A percentile compares a stretch with the other conserved stretches of the same genome.
Conservation (phyloP, 1,140 invertebrate genomes). For the Hycleus phaleratus region DNA sequence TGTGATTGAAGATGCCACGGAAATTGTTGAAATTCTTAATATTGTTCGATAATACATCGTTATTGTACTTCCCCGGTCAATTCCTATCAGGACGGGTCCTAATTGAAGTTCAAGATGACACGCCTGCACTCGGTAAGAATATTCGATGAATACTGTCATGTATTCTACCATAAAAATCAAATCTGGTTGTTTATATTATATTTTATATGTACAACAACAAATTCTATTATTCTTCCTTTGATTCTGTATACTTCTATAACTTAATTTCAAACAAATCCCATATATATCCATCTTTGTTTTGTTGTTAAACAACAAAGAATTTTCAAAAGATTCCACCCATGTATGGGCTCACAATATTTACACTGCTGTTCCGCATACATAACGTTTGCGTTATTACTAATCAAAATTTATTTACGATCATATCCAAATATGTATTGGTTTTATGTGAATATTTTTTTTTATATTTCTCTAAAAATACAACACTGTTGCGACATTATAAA, state of each 20-base stretch:
- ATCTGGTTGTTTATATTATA: slow-evolving; percentile 8
- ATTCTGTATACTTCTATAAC: slow-evolving; percentile 2
- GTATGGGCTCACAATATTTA: too few species aligned
- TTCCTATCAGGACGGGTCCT: slow-evolving; percentile 86
- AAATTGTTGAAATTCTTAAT: slow-evolving; percentile 90
- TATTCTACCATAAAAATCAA: slow-evolving; percentile 5
- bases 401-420: too few species aligned
- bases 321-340: too few species aligned
- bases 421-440: too few species aligned
- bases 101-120: slow-evolving; percentile 88
- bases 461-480: too few species aligned
- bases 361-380: too few species aligned
- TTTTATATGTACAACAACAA: not conserved
- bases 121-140: slow-evolving; percentile 69
- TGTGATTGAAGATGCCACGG: slow-evolving; percentile 57
- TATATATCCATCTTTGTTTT: too few species aligned
- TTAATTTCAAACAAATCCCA: too few species aligned
- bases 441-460: too few species aligned
- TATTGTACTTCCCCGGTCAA: slow-evolving; percentile 86
- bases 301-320: too few species aligned
- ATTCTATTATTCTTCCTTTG: slow-evolving; percentile 10
- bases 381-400: too few species aligned
- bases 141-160: slow-evolving; percentile 19
- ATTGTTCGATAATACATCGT: slow-evolving; percentile 86
- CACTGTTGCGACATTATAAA: too few species aligned